Evolutionary conservation across 1,140 invertebrate species (phyloP).

Genomic region (Brachionus manjavacas): DNA sequence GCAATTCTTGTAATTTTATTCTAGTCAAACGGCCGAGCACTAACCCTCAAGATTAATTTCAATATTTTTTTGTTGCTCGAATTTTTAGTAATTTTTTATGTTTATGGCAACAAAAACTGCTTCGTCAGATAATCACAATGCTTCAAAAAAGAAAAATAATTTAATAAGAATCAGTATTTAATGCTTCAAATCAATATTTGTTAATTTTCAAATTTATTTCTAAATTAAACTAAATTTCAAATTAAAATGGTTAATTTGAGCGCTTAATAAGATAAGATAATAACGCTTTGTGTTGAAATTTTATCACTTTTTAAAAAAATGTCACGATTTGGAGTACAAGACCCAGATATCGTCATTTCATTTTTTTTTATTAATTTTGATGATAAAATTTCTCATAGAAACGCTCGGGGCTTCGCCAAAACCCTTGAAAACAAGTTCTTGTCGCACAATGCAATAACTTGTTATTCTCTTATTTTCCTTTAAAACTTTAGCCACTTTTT

Average conservation of each 20-base stretch:
- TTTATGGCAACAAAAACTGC: not conserved
- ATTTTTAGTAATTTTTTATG: slow-evolving; percentile 1
- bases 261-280: not conserved
- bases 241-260: not conserved
- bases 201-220: not conserved
- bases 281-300: not conserved
- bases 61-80: not conserved
- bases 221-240: not conserved
- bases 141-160: not conserved
- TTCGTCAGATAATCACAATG: not conserved
- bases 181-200: not conserved
- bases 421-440: slow-evolving; percentile 1
- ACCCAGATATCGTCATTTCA: not conserved
- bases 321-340: not conserved
- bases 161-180: not conserved
- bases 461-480: not conserved
- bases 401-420: not conserved
- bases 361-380: not conserved
- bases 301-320: not conserved
- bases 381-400: not conserved
- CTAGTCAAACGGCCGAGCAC: not conserved
- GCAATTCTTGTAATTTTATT: not conserved
- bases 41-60: not conserved
- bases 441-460: not conserved
- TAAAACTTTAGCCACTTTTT: not conserved